These are phyloP conservation scores for Eristalinus aeneus DNA, from an alignment of 2,888 invertebrate genomes.

Conservation along the genomic window DNA sequence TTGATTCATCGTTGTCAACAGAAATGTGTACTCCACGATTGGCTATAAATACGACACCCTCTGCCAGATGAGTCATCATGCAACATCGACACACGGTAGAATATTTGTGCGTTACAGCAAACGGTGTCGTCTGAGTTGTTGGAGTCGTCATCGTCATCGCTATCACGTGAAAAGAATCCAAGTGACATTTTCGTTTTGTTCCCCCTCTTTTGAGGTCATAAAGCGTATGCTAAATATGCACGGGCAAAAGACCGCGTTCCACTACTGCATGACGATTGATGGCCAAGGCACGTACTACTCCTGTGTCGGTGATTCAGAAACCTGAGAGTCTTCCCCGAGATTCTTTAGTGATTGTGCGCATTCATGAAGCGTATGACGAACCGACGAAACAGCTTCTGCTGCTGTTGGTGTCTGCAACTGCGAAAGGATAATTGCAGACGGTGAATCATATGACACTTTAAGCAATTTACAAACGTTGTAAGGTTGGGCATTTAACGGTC, in stretches of 20 bases:
- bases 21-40: constrained; percentile 43
- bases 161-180: constrained; percentile 68
- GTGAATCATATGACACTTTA: constrained; percentile 59
- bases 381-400: constrained; percentile 7
- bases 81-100: constrained; percentile 1
- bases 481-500: constrained; percentile 57
- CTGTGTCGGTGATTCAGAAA: constrained; percentile 51
- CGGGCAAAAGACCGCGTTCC: constrained; percentile 30
- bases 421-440: constrained; percentile 55
- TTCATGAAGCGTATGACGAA: constrained; percentile 64
- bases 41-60: constrained; percentile 46
- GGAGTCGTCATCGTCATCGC: constrained; percentile 18
- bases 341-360: constrained; percentile 63
- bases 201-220: constrained; percentile 50
- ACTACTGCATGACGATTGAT: constrained; percentile 57
- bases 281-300: constrained; percentile 61
- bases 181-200: constrained; percentile 60
- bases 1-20: constrained; percentile 65
- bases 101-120: constrained; percentile 57
- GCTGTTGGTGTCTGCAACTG: constrained; percentile 19
- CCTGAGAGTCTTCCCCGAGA: constrained; percentile 64
- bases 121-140: constrained; percentile 49
- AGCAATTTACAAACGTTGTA: constrained; percentile 23
- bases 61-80: constrained; percentile 49
- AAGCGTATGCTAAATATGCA: constrained; percentile 66